phyloP scores from a whole-genome alignment of 2,888 invertebrate genomes.

The Carterocephalus palaemon region DNA sequence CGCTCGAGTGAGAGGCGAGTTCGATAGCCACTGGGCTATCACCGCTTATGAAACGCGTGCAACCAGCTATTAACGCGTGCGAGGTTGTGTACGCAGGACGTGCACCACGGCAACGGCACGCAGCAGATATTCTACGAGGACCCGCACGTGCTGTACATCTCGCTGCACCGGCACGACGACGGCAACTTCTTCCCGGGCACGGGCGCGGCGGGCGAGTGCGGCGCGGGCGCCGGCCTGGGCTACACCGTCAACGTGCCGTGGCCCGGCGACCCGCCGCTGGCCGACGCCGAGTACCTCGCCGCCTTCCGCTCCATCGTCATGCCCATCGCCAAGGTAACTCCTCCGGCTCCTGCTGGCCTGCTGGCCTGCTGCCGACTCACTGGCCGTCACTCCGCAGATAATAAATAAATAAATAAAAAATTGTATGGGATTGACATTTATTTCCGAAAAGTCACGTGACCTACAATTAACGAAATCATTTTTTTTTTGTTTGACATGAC shows the following conservation, averaged over 20 bases:
- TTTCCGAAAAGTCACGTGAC: too few relatives aligned
- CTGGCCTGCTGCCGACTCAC: neutral
- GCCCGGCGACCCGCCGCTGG: conserved; percentile 94
- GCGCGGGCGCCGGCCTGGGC: conserved; percentile 92
- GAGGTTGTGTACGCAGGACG: conserved; percentile 84
- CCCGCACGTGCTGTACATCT: conserved; percentile 95
- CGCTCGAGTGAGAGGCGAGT: too few relatives aligned
- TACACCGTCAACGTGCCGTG: conserved; percentile 98
- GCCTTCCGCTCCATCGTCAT: conserved; percentile 97
- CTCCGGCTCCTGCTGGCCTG: neutral
- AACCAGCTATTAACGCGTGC: too few relatives aligned
- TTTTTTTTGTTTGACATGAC: too few relatives aligned
- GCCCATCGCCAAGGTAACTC: conserved; percentile 90
- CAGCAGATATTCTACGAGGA: conserved; percentile 99
- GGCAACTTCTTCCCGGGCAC: conserved; percentile 99
- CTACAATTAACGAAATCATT: too few relatives aligned
- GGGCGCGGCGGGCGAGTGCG: conserved; percentile 96
- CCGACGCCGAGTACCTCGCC: conserved; percentile 97
- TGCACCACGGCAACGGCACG: conserved; percentile 99
- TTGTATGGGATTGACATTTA: too few relatives aligned
- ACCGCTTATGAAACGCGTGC: too few relatives aligned
- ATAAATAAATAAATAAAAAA: too few relatives aligned
- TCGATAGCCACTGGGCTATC: too few relatives aligned
- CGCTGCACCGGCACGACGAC: conserved; percentile 99
- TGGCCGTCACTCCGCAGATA: too few relatives aligned